A percentile compares a stretch with the other conserved stretches of the same genome.
phyloP scores from a whole-genome alignment of 2,113 vertebrate species.

The Empidonax alnorum region DNA sequence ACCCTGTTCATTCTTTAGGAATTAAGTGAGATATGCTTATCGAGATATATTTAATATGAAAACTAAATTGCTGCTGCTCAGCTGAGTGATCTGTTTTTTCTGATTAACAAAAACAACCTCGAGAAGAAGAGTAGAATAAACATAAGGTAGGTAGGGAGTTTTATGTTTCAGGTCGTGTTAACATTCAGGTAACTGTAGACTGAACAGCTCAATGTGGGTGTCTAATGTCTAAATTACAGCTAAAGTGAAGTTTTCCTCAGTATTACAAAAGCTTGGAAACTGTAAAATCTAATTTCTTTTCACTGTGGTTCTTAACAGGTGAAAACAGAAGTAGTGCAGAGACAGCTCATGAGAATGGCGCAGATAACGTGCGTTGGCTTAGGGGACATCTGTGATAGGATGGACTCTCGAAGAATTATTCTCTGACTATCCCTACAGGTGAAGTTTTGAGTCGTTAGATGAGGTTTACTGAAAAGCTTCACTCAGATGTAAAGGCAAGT shows the following conservation, averaged over 20 bases:
- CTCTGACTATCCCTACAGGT: no score
- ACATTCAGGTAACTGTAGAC: background rate
- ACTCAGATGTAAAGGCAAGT: background rate
- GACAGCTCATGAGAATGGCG: no score
- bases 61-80: background rate
- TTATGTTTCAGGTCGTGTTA: background rate
- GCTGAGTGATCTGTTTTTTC: background rate
- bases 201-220: background rate
- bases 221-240: background rate
- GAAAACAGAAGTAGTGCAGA: background rate
- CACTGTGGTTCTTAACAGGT: background rate
- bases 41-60: background rate
- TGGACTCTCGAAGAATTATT: no score
- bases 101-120: background rate
- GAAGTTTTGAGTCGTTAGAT: no score
- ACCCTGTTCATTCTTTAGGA: background rate
- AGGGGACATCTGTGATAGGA: no score
- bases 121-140: background rate
- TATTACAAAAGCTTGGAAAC: background rate
- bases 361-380: no score
- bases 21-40: background rate
- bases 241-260: background rate
- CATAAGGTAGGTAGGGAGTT: background rate
- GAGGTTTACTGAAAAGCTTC: background rate
- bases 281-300: background rate